Conservation (phyloP, 2,888 invertebrate genomes). For the Axea sp. region DNA sequence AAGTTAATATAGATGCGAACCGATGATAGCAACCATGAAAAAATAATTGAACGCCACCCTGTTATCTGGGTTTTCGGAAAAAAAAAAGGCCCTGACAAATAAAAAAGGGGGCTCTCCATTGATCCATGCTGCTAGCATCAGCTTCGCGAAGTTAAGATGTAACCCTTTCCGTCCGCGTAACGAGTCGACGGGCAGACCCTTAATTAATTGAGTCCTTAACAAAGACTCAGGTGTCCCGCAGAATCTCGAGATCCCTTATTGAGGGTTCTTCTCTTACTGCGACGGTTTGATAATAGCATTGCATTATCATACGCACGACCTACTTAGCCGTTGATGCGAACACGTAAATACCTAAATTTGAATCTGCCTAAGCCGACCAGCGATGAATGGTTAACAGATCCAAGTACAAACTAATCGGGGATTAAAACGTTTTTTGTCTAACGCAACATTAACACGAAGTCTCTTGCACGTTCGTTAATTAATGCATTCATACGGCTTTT, state of each 20-base stretch:
- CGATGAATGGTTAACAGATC: constrained; percentile 48
- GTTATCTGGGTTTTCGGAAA: constrained; percentile 49
- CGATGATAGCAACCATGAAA: too few species aligned
- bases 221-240: constrained; percentile 77
- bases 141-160: constrained; percentile 71
- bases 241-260: constrained; percentile 73
- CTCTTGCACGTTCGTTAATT: too few species aligned
- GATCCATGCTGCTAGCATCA: constrained; percentile 68
- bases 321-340: constrained; percentile 70
- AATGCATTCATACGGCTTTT: too few species aligned
- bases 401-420: constrained; percentile 12
- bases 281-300: constrained; percentile 74
- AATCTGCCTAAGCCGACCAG: constrained; percentile 40
- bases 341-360: constrained; percentile 52
- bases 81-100: constrained; percentile 35
- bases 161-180: constrained; percentile 72
- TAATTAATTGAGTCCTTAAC: constrained; percentile 78
- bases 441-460: too few species aligned
- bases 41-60: too few species aligned
- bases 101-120: constrained; percentile 53
- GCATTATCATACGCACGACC: constrained; percentile 79
- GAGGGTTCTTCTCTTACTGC: constrained; percentile 62
- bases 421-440: constrained; percentile 34
- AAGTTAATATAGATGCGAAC: too few species aligned
- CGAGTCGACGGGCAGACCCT: constrained; percentile 70